Base-by-base conservation (phyloP, 2,888 invertebrate genomes). In the Trissolcus japonicus region DNA sequence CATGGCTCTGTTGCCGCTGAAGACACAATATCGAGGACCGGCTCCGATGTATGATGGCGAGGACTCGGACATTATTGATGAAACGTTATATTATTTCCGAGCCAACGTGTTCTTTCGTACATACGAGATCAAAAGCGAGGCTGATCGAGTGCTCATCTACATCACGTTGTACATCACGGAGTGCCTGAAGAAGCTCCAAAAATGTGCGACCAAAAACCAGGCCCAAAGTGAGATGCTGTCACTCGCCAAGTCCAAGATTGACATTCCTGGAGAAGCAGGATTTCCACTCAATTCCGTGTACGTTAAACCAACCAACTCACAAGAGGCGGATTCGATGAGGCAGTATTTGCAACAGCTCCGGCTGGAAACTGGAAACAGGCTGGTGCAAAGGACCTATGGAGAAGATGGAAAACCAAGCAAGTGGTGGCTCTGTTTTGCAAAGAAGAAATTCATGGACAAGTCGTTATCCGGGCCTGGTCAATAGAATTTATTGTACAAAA, bases 401-500 rank as follows among this genome's bases (percentile, higher is more conserved):
- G 95, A 95, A 80, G 96, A 96, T 88, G 98, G 97, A 6, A 98
- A 97, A 86, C 98, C 99, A 7, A 97, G 96, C 88, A 99, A 99
- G 90, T 99, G 99, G 99, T 99, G 99, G 99, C 91, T 98, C 68
- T 99, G 99, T 89, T 99, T 99, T 91, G 95, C 98, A 29, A 98
- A 98, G 88, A 98, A 98, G 93, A 98, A 98, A 92, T 99, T 99
- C 89, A 99, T 99, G 98, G 99, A 99, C 89, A 99, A 99, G 89
- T 97, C 97, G 29, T 91, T 99, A 29, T 94, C 96, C 40, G 96
- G 94, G 0, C 97, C 96, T 1, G 97, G 97, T 50, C 95, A 95
- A 88, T 94, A 90, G 92, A 46, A 29, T 13, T 25, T 14, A 4
- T 21, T 41, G 14, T 29, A 7, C 19, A 19, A 19, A 51, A n/a